phyloP scores from a whole-genome alignment of 2,888 invertebrate species.

The Spodoptera picta region DNA sequence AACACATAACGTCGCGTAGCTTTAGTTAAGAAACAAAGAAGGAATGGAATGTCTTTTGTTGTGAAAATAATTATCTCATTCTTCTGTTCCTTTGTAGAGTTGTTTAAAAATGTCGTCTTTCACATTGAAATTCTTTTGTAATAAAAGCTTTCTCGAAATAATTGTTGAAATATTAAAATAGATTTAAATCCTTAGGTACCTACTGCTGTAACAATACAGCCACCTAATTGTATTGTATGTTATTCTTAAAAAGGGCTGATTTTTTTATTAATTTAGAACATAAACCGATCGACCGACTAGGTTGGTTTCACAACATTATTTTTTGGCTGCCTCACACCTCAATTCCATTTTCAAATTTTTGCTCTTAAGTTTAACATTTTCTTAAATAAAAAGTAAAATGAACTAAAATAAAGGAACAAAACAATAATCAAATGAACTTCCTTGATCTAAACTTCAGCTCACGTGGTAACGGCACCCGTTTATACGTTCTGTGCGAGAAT shows the following conservation, averaged over 20 bases:
- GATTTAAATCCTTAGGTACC: too few relatives aligned
- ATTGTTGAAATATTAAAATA: too few relatives aligned
- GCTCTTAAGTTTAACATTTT: too few relatives aligned
- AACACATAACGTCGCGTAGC: background rate
- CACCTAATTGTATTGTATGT: too few relatives aligned
- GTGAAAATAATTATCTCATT: conserved; percentile 40
- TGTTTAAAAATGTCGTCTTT: conserved; percentile 19
- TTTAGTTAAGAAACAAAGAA: conserved; percentile 37
- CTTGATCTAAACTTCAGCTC: conserved; percentile 47
- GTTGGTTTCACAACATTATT: too few relatives aligned
- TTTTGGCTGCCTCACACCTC: too few relatives aligned
- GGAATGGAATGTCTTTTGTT: conserved; percentile 35
- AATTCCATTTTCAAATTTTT: too few relatives aligned
- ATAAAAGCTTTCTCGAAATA: conserved; percentile 1
- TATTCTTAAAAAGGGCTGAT: too few relatives aligned
- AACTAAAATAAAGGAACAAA: conserved; percentile 8
- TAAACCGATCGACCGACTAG: too few relatives aligned
- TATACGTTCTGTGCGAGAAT: conserved; percentile 58
- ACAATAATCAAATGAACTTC: conserved; percentile 13
- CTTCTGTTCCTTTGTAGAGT: conserved; percentile 25
- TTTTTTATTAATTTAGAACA: too few relatives aligned
- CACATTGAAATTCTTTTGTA: conserved; percentile 21
- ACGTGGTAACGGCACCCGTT: conserved; percentile 58
- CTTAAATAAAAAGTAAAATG: background rate
- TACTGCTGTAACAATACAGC: too few relatives aligned